Conservation (phyloP, 2,888 invertebrate species). For the Platerodrilus igneus region DNA sequence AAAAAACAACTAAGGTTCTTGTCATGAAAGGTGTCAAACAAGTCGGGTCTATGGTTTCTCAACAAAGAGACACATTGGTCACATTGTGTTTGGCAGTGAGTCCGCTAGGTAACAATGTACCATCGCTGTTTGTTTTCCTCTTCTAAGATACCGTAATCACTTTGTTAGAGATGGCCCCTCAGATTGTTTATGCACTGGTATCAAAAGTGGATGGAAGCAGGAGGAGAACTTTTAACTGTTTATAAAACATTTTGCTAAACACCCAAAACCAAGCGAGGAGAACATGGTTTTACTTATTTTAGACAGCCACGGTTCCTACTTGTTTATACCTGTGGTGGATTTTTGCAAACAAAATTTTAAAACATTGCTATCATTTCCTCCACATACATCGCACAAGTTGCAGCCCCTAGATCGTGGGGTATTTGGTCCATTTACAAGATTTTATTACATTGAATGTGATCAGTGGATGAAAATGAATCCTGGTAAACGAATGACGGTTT, state of each 20-base stretch:
- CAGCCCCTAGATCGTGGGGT: conserved; percentile 5
- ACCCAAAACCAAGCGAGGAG: not conserved
- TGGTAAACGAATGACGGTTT: conserved; percentile 1
- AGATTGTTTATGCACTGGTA: conserved; percentile 6
- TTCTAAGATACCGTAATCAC: conserved; percentile 2
- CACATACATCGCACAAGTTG: conserved; percentile 1
- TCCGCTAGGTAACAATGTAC: conserved; percentile 37
- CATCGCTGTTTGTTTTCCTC: conserved; percentile 7
- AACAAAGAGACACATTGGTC: conserved; percentile 39
- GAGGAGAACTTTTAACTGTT: conserved; percentile 5
- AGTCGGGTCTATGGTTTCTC: conserved; percentile 39
- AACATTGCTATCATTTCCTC: conserved; percentile 5
- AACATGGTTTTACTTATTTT: conserved; percentile 4
- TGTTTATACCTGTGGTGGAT: not conserved
- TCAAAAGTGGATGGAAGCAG: conserved; percentile 5
- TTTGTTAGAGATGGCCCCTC: conserved; percentile 8
- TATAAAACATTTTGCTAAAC: conserved; percentile 6
- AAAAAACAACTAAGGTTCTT: conserved; percentile 31
- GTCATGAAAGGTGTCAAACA: conserved; percentile 30
- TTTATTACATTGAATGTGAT: not conserved
- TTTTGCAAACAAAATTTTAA: conserved; percentile 1
- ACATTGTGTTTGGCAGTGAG: conserved; percentile 37
- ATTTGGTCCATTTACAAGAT: conserved; percentile 7
- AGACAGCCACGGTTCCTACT: conserved; percentile 6
- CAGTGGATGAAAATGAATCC: conserved; percentile 1